Percentiles rank a stretch among this genome's conserved stretches.
phyloP scores from a whole-genome alignment of 2,113 vertebrate genomes.

The Triplophysa siluroides region DNA sequence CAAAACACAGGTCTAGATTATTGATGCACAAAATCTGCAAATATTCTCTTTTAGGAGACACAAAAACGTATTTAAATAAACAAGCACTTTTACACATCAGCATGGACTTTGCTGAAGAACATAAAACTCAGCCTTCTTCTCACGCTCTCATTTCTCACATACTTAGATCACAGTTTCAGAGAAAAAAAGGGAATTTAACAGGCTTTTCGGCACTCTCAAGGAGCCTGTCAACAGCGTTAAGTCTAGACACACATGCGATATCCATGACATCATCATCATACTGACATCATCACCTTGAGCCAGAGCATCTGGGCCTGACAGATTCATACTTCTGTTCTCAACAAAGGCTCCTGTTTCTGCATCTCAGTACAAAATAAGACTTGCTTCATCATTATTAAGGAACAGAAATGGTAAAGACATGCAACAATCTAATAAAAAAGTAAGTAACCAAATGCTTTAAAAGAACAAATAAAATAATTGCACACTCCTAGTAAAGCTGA shows the following conservation, averaged over 20 bases:
- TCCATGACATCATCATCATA: constrained; percentile 68
- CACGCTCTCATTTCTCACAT: not conserved
- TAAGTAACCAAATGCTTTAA: constrained; percentile 1
- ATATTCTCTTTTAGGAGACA: no score
- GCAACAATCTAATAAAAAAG: not conserved
- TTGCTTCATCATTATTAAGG: not conserved
- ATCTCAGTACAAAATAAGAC: not conserved
- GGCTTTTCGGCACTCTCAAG: constrained; percentile 57
- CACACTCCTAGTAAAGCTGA: constrained; percentile 27
- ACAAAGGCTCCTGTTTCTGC: not conserved
- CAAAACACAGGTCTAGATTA: no score
- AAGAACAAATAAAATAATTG: constrained; percentile 24
- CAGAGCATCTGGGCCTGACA: constrained; percentile 50
- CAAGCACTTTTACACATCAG: not conserved
- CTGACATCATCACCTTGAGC: constrained; percentile 68
- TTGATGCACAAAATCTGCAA: no score
- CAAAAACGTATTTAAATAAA: no score
- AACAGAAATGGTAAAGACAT: not conserved
- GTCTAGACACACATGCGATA: constrained; percentile 63
- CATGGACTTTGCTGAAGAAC: not conserved
- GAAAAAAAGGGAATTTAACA: constrained; percentile 31
- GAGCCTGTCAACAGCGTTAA: constrained; percentile 55
- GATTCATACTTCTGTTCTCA: constrained; percentile 64
- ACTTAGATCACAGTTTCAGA: not conserved
- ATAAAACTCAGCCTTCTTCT: not conserved